Evolutionary conservation across 2,113 vertebrate genomes (phyloP), one percentile per base, ranked within the genome.

Genomic region (Notiomystis cincta): DNA sequence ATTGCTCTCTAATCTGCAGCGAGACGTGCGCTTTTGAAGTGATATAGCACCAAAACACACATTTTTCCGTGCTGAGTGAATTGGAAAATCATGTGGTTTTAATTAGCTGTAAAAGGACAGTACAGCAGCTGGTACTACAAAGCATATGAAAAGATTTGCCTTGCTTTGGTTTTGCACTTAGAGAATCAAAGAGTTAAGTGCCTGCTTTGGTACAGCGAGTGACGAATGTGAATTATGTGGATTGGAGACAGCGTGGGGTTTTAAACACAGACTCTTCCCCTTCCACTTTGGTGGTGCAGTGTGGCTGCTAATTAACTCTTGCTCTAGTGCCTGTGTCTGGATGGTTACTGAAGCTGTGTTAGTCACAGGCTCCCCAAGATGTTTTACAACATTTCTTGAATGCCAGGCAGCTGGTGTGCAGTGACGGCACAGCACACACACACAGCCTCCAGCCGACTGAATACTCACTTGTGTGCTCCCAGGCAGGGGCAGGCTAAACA

Each of bases 261-360:
- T 94, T 89, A 93, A 94, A 95, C 48, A 92, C 60, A 89, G 82
- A 20, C 71, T 92, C 64, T 94, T 96, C 31, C 54, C 84, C 58
- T 87, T 82, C 86, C 76, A 25, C 82, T 94, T 92, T 4, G 2
- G 64, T 78, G 44, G 75, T 88, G 90, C 75, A 0, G 65, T 31
- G 51, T 83, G 79, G 51, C 64, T 95, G 96, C 72, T 96, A 92
- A 96, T 95, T 96, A 92, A 81, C 82, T 94, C 62, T 64, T 86
- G 95, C 67, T 94, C 85, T 89, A 61, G 81, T 83, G 88, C 40
- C 51, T 92, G 69, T 94, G 82, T 90, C 93, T 93, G 92, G 82
- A 80, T 95, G 38, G 17, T 90, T 96, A 89, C 69, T 89, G 86
- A 93, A 87, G 56, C 56, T 54, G 53, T 44, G 76, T 92, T 96